Conservation (phyloP, 2,888 invertebrate genomes). For the Geophilus truncorum region DNA sequence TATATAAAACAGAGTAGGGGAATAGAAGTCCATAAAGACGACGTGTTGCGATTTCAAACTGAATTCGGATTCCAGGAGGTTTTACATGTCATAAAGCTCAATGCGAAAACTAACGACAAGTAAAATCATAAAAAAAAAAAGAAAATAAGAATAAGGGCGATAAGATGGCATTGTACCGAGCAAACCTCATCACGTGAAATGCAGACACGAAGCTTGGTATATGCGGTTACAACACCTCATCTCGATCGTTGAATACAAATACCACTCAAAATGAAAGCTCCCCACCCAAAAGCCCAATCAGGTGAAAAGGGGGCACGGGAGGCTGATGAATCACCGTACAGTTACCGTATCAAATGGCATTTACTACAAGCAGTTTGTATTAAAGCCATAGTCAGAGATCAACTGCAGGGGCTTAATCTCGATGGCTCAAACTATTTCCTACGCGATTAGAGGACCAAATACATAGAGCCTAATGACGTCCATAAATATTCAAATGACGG, state of each 20-base stretch:
- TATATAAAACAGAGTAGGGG: slow-evolving; percentile 23
- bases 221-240: neutral
- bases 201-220: neutral
- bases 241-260: neutral
- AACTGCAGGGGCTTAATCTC: neutral
- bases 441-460: neutral
- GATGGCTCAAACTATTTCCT: slow-evolving; percentile 11
- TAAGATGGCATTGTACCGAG: neutral
- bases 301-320: neutral
- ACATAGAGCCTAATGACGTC: neutral
- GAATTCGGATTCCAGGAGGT: neutral
- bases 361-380: neutral
- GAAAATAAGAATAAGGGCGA: slow-evolving; percentile 10
- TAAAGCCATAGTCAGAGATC: neutral
- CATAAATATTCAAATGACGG: slow-evolving; percentile 16
- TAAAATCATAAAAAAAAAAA: slow-evolving; percentile 19
- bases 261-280: neutral
- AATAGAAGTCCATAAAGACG: slow-evolving; percentile 19
- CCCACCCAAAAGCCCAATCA: neutral
- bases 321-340: neutral
- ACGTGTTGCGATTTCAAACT: slow-evolving; percentile 22
- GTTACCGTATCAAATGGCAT: neutral
- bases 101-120: slow-evolving; percentile 30
- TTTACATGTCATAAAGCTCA: slow-evolving; percentile 11
- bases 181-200: neutral